Evolutionary conservation across 2,888 invertebrate genomes (phyloP).

Genomic region (Lycia hirtaria): DNA sequence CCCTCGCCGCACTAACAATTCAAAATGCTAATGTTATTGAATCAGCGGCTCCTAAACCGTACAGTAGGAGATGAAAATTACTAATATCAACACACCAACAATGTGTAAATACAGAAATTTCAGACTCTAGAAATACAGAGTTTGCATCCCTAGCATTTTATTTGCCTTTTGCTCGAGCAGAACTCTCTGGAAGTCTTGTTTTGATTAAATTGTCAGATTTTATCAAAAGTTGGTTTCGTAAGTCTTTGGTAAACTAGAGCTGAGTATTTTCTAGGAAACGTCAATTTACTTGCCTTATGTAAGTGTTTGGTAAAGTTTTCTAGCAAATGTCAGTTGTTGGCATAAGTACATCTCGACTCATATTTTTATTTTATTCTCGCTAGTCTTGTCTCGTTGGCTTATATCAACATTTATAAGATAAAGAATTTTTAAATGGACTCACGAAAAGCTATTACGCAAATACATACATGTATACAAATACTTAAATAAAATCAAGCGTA

Average conservation of each 20-base stretch:
- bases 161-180: constrained; percentile 18
- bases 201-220: constrained; percentile 14
- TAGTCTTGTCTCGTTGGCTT: too few species aligned
- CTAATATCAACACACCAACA: constrained; percentile 40
- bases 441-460: too few species aligned
- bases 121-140: constrained; percentile 24
- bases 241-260: neutral
- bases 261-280: neutral
- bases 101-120: constrained; percentile 27
- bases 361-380: too few species aligned
- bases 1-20: constrained; percentile 21
- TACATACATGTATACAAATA: too few species aligned
- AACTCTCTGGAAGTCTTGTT: constrained; percentile 6
- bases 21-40: constrained; percentile 38
- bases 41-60: constrained; percentile 28
- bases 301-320: too few species aligned
- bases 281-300: too few species aligned
- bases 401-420: too few species aligned
- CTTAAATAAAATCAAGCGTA: too few species aligned
- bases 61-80: constrained; percentile 37
- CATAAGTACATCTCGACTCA: too few species aligned
- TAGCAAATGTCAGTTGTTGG: too few species aligned
- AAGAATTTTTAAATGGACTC: too few species aligned
- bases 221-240: neutral
- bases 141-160: constrained; percentile 17